Conservation (phyloP, 2,888 invertebrate genomes). For the Girardia tigrina region DNA sequence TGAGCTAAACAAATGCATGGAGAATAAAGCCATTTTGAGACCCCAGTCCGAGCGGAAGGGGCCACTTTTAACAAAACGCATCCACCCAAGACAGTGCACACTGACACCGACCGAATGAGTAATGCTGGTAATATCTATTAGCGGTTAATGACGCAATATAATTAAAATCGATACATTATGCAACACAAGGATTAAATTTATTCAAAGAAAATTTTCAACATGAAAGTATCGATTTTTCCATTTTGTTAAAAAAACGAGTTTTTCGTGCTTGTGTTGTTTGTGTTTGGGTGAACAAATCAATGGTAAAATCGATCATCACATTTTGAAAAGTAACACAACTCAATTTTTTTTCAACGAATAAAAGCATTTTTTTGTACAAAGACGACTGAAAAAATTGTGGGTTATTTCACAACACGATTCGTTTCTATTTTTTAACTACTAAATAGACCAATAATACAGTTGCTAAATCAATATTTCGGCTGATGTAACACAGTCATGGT, state of each 20-base stretch:
- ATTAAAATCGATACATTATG: no score
- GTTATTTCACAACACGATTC: constrained; percentile 7
- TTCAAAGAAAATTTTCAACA: constrained; percentile 23
- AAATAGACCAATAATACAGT: neutral
- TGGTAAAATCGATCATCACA: neutral
- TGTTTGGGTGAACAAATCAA: constrained; percentile 8
- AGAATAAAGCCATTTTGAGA: no score
- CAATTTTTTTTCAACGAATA: constrained; percentile 11
- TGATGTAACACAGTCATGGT: neutral
- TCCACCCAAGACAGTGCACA: no score
- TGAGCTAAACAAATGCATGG: no score
- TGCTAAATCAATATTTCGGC: neutral
- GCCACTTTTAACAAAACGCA: no score
- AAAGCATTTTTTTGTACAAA: constrained; percentile 16
- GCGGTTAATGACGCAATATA: no score
- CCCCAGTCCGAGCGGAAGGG: no score
- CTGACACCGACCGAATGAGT: no score
- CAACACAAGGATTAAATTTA: constrained; percentile 23
- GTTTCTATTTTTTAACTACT: constrained; percentile 7
- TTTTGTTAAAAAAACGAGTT: neutral
- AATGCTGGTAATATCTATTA: no score
- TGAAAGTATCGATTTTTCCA: constrained; percentile 16
- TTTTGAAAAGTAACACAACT: constrained; percentile 12
- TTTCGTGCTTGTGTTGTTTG: constrained; percentile 21
- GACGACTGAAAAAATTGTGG: neutral